Percentiles rank a stretch among this genome's conserved stretches.
phyloP scores from a whole-genome alignment of 2,888 invertebrate genomes.

The Athalia rosae region DNA sequence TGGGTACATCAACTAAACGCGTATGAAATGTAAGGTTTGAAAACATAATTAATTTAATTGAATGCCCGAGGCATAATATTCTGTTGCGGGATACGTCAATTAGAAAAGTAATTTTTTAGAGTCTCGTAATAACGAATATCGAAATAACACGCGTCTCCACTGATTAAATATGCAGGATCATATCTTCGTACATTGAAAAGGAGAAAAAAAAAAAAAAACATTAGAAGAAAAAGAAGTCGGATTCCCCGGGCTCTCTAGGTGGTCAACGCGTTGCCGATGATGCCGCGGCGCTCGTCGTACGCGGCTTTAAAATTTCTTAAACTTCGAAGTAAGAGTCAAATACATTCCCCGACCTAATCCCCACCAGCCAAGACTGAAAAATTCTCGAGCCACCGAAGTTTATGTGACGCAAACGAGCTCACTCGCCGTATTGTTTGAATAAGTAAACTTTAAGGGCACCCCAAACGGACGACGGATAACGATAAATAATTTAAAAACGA shows the following conservation, averaged over 20 bases:
- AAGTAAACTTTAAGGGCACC: conserved; percentile 38
- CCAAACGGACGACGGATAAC: conserved; percentile 6
- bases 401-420: conserved; percentile 44
- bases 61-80: not conserved
- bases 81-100: conserved; percentile 15
- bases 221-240: not conserved
- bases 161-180: conserved; percentile 39
- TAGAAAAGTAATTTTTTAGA: conserved; percentile 25
- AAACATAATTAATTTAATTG: conserved; percentile 41
- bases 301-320: conserved; percentile 19
- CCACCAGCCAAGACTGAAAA: conserved; percentile 11
- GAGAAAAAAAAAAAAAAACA: not conserved
- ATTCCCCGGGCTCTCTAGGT: conserved; percentile 38
- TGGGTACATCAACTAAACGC: not conserved
- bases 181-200: not conserved
- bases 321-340: conserved; percentile 34
- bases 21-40: conserved; percentile 16
- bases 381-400: conserved; percentile 30
- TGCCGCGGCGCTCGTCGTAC: not conserved
- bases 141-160: conserved; percentile 30
- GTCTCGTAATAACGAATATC: not conserved
- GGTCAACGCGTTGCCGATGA: conserved; percentile 13
- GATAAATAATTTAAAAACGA: conserved; percentile 31
- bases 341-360: conserved; percentile 30
- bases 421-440: conserved; percentile 42